A percentile compares a stretch with the other conserved stretches of the same genome.
phyloP scores from a whole-genome alignment of 2,113 vertebrate genomes.

The Eulemur rufifrons region DNA sequence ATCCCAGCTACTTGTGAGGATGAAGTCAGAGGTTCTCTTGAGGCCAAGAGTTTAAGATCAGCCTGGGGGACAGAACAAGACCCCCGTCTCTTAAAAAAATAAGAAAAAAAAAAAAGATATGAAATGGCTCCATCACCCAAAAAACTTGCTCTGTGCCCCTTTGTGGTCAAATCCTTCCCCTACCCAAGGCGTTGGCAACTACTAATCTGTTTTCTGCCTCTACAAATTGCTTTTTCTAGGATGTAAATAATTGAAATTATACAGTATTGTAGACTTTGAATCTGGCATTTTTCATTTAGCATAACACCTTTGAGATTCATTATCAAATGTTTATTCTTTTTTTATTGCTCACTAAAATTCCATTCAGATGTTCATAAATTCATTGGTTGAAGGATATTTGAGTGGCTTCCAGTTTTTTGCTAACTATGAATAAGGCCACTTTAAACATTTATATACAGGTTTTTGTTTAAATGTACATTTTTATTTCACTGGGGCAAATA shows the following conservation, averaged over 20 bases:
- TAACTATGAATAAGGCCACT: background rate
- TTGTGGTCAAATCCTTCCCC: background rate
- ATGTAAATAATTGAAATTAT: background rate
- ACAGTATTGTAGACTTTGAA: background rate
- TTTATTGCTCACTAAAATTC: background rate
- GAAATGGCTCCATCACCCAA: background rate
- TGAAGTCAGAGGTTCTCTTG: too few relatives aligned
- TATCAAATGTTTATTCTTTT: background rate
- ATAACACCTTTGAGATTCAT: background rate
- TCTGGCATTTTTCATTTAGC: background rate
- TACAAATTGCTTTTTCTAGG: background rate
- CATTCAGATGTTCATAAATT: conserved; percentile 10
- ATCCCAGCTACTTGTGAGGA: too few relatives aligned
- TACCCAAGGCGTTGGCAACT: background rate
- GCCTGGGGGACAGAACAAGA: too few relatives aligned
- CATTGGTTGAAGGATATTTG: background rate
- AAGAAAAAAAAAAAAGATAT: background rate
- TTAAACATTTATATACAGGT: background rate
- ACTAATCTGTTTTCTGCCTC: background rate
- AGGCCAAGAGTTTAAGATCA: too few relatives aligned
- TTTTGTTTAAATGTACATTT: background rate
- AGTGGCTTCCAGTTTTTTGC: background rate
- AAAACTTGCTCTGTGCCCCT: background rate
- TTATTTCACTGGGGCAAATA: background rate
- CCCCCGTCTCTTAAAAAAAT: too few relatives aligned